Conservation (phyloP, 1,140 invertebrate genomes). For the Aphelenchoides avenae region DNA sequence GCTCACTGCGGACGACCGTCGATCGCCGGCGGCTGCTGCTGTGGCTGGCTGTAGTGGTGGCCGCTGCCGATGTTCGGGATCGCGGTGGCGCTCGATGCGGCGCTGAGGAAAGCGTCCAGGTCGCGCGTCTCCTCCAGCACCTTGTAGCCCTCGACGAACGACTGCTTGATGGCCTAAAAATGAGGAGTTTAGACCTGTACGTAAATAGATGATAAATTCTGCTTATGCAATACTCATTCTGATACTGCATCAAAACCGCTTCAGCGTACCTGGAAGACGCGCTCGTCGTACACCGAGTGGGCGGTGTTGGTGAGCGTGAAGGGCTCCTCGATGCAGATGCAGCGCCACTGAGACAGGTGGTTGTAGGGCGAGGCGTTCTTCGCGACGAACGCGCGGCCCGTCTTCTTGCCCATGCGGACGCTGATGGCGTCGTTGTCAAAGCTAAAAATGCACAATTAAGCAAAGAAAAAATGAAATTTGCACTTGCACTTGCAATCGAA, state of each 20-base stretch:
- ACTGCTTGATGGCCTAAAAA: constrained; percentile 68
- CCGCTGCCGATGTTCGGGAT: too few species aligned
- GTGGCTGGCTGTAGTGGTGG: too few species aligned
- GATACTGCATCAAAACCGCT: background rate
- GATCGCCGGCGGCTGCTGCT: too few species aligned
- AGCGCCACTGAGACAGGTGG: constrained; percentile 81
- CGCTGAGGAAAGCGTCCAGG: constrained; percentile 36
- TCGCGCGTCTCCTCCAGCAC: constrained; percentile 30
- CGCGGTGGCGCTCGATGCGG: too few species aligned
- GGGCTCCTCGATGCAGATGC: constrained; percentile 87
- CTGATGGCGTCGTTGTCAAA: constrained; percentile 76
- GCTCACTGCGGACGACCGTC: too few species aligned
- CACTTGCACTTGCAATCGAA: constrained; percentile 6
- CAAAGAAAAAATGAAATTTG: background rate
- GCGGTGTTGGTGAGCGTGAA: constrained; percentile 93
- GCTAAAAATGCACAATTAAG: constrained; percentile 61
- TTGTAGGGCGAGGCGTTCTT: constrained; percentile 68
- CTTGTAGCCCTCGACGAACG: constrained; percentile 65
- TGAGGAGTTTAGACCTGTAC: background rate
- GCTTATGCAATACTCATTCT: too few species aligned
- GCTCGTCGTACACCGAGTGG: constrained; percentile 80
- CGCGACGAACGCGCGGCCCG: constrained; percentile 69
- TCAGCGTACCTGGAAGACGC: constrained; percentile 67
- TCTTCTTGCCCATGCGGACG: constrained; percentile 71
- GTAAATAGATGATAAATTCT: too few species aligned